Conservation (phyloP, 2,797 vertebrate genomes). For the Cephalopachus bancanus region DNA sequence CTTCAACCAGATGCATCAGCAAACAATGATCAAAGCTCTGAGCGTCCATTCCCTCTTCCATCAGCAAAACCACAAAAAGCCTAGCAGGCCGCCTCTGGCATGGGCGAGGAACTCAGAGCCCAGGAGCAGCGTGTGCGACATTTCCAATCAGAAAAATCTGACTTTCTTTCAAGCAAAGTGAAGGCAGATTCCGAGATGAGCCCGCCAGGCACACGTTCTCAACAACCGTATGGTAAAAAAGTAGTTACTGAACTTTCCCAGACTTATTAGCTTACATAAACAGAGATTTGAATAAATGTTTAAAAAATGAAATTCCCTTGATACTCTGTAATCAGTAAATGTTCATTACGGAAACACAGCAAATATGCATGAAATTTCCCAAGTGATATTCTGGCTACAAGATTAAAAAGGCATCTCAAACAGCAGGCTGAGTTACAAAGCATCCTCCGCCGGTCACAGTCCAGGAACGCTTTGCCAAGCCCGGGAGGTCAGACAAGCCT, state of each 20-base stretch:
- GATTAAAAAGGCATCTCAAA: conserved; percentile 87
- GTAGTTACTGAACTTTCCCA: conserved; percentile 86
- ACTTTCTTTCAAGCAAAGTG: conserved; percentile 74
- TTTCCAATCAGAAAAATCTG: conserved; percentile 77
- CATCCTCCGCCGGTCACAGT: neutral
- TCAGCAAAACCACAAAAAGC: conserved; percentile 86
- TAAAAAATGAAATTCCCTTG: conserved; percentile 89
- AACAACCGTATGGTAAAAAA: conserved; percentile 77
- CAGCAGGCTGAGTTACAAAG: conserved; percentile 62
- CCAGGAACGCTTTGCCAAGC: neutral
- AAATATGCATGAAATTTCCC: conserved; percentile 89
- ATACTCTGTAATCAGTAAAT: conserved; percentile 90
- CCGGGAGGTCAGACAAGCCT: conserved; percentile 16
- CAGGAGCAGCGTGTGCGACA: conserved; percentile 31
- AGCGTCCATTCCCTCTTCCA: conserved; percentile 77
- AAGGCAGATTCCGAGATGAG: conserved; percentile 78
- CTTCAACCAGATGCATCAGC: conserved; percentile 61
- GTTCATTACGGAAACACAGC: conserved; percentile 90
- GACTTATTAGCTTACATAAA: conserved; percentile 89
- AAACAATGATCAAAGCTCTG: conserved; percentile 81
- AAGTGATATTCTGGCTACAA: conserved; percentile 79
- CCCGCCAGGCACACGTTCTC: conserved; percentile 73
- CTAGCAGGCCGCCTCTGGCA: conserved; percentile 74
- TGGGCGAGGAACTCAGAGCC: conserved; percentile 76
- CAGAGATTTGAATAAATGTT: conserved; percentile 89